Evolutionary conservation across 2,113 vertebrate species (phyloP), one percentile per base, ranked within the genome.

Genomic region (Hassar affinis): DNA sequence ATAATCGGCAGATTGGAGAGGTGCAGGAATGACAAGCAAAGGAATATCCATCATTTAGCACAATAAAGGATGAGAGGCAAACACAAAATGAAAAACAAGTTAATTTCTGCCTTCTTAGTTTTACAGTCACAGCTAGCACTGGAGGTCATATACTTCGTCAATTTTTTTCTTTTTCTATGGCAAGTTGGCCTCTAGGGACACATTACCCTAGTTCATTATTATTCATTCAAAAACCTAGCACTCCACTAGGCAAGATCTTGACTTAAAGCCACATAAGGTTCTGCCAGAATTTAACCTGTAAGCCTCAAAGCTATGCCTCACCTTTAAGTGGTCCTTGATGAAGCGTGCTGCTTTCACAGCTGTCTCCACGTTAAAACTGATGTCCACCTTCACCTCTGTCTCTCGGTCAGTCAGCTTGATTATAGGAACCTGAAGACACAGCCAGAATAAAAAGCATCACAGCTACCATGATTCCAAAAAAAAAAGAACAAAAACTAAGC

Each of bases 351-450:
- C 96, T 92, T 97, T 97, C 74, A 99, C 97, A 12, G 97, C 97
- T 35, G 96, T 98, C 94, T 98, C 96, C 83, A 99, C 96, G 77
- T 99, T 99, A 91, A 99, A 99, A 90, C 98, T 99, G 93, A 99
- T 99, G 93, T 99, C 98, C 62, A 99, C 98, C 94, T 98, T 99
- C 52, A 99, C 97, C 77, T 98, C 97, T 0, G 98, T 98, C 92
- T 97, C 95, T 93, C 95, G 95, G 93, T 99, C 98, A 10, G 97
- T 99, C 86, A 99, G 96, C 88, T 99, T 99, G 90, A 99, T 98
- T 91, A 99, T 99, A 74, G 97, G 97, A 88, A 99, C 98, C 98
- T 99, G 89, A 33, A 72, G 20, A 75, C 22, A 8, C 14, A 30
- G 22, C 2, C 15, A 0, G 14, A 66, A 35, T 14, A 11, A 47